These are phyloP conservation scores for Neoniphon sammara DNA, from an alignment of 2,797 vertebrate genomes.

Conservation along the genomic window DNA sequence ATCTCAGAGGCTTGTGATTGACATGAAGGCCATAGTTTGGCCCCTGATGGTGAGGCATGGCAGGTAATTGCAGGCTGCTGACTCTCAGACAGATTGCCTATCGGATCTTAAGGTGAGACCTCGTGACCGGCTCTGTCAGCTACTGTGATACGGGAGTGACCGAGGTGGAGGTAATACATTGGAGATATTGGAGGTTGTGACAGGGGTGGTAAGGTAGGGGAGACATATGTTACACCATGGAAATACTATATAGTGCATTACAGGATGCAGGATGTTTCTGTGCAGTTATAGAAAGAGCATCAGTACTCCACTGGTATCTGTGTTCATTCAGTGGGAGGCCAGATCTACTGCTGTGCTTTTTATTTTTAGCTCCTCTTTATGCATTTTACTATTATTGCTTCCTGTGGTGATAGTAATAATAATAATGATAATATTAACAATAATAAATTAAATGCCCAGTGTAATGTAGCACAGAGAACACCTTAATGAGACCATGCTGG, in stretches of 20 bases:
- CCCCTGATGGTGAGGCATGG: conserved; percentile 46
- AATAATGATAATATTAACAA: too few relatives aligned
- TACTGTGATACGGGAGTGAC: conserved; percentile 12
- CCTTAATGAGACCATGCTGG: background rate
- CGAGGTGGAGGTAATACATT: background rate
- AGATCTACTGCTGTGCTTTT: background rate
- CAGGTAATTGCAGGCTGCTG: conserved; percentile 71
- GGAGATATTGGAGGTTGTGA: background rate
- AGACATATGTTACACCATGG: background rate
- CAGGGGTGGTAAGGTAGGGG: background rate
- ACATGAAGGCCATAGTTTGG: conserved; percentile 49
- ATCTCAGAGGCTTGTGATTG: conserved; percentile 52
- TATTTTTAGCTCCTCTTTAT: too few relatives aligned
- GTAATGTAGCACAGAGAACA: background rate
- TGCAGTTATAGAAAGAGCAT: too few relatives aligned
- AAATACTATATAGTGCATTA: too few relatives aligned
- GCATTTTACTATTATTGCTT: too few relatives aligned
- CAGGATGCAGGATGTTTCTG: too few relatives aligned
- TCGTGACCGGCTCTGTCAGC: conserved; percentile 18
- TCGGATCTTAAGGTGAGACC: conserved; percentile 46
- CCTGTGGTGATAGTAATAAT: too few relatives aligned
- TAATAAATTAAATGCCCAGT: conserved; percentile 1
- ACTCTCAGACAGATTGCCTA: conserved; percentile 61
- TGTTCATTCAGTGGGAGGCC: too few relatives aligned
- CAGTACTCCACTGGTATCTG: too few relatives aligned